Conservation (phyloP, 2,888 invertebrate species). For the Amiota minor region DNA sequence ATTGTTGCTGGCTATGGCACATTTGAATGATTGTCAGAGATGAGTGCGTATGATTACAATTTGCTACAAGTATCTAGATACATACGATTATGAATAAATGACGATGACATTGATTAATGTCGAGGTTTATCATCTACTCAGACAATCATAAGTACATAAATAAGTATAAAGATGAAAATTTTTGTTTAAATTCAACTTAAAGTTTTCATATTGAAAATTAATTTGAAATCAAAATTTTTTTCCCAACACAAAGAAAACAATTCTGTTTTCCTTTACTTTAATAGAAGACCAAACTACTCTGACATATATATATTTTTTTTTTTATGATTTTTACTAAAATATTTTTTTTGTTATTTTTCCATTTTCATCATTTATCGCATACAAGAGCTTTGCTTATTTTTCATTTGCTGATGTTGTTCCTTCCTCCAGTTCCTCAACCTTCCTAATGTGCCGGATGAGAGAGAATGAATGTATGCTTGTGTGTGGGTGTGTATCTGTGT, state of each 20-base stretch:
- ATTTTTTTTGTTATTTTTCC: slow-evolving; percentile 25
- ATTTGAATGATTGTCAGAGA: slow-evolving; percentile 22
- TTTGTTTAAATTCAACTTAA: no score
- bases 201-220: no score
- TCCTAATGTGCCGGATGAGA: not conserved
- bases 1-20: slow-evolving; percentile 5
- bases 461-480: not conserved
- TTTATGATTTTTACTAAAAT: not conserved
- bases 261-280: no score
- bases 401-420: slow-evolving; percentile 14
- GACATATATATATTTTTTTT: not conserved
- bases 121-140: no score
- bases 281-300: no score
- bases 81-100: not conserved
- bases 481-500: slow-evolving; percentile 5
- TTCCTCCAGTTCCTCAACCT: not conserved
- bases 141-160: no score
- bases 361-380: slow-evolving; percentile 8
- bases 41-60: slow-evolving; percentile 52
- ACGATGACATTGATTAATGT: slow-evolving; percentile 22
- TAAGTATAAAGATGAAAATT: no score
- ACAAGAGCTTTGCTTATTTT: slow-evolving; percentile 21
- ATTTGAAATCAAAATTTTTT: no score
- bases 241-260: no score
- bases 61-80: slow-evolving; percentile 38